A percentile compares a stretch with the other conserved stretches of the same genome.
Conservation (phyloP, 2,113 vertebrate genomes). For the Archocentrus centrarchus region DNA sequence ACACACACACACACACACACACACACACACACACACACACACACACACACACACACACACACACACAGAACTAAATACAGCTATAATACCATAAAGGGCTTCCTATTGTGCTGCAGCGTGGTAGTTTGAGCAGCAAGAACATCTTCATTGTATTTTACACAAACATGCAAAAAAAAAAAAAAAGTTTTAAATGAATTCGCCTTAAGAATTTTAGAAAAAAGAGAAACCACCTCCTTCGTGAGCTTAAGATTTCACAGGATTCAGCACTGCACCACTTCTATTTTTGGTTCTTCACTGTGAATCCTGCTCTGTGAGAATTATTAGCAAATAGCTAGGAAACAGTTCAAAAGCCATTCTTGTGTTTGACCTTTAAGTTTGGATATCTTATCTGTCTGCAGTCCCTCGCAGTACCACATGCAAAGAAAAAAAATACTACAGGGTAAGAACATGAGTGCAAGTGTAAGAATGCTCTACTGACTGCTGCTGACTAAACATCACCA, state of each 20-base stretch:
- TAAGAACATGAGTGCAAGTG: neutral
- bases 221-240: neutral
- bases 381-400: slow-evolving; percentile 8
- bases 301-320: slow-evolving; percentile 29
- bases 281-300: slow-evolving; percentile 5
- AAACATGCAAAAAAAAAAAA: neutral
- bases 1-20: no score
- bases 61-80: neutral
- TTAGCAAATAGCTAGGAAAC: slow-evolving; percentile 23
- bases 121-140: neutral
- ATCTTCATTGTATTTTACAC: slow-evolving; percentile 9
- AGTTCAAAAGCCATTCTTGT: slow-evolving; percentile 7
- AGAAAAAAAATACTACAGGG: slow-evolving; percentile 12
- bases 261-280: neutral
- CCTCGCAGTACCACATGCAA: slow-evolving; percentile 20
- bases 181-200: neutral
- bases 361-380: slow-evolving; percentile 12
- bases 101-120: neutral
- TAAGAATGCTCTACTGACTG: neutral
- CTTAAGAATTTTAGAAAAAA: neutral
- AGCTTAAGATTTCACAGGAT: neutral
- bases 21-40: no score
- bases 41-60: no score
- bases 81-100: neutral
- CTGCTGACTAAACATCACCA: neutral